A percentile compares a stretch with the other conserved stretches of the same genome.
These are phyloP conservation scores for Daboia siamensis DNA, from an alignment of 2,113 vertebrate species.

Conservation along the genomic window DNA sequence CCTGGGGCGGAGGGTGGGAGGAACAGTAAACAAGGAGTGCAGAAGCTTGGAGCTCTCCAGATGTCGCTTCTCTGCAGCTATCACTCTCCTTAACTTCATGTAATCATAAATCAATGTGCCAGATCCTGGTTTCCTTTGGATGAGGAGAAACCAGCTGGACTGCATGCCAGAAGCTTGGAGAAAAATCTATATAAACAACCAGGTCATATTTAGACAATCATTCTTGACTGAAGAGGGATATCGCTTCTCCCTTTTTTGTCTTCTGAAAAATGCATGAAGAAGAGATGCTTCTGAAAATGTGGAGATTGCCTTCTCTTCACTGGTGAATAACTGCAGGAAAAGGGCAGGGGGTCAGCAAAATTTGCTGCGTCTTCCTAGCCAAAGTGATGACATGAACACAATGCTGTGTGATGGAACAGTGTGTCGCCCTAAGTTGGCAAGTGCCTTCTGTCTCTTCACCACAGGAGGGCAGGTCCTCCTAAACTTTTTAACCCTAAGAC, in stretches of 20 bases:
- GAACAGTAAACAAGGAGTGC: neutral
- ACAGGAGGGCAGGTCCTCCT: constrained; percentile 1
- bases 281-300: too few species aligned
- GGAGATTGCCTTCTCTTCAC: neutral
- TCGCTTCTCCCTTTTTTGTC: neutral
- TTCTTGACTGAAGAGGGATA: neutral
- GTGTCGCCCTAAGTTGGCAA: neutral
- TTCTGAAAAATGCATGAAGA: neutral
- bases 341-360: neutral
- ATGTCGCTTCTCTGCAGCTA: neutral
- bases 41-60: neutral
- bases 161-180: neutral
- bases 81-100: neutral
- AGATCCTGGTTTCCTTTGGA: neutral
- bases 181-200: too few species aligned
- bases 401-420: neutral
- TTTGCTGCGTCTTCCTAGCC: neutral
- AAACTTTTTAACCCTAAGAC: neutral
- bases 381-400: neutral
- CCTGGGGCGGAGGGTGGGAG: too few species aligned
- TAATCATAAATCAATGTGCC: neutral
- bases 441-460: neutral
- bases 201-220: neutral
- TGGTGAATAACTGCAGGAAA: neutral
- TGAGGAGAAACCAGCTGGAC: neutral